These are phyloP conservation scores for Echeneis naucrates DNA, from an alignment of 2,797 vertebrate species.

Conservation along the genomic window DNA sequence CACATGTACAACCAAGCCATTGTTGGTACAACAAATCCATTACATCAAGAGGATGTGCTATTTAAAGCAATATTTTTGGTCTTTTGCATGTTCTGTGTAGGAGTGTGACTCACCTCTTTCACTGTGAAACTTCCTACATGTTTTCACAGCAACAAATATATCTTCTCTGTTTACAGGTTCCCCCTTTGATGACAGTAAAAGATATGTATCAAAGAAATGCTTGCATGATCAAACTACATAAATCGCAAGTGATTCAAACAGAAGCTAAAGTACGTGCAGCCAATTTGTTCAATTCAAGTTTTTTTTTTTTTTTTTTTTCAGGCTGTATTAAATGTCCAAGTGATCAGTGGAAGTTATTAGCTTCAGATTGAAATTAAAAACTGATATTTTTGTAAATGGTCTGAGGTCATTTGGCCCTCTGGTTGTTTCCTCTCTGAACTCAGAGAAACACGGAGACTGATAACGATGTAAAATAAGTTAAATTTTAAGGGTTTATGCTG, in stretches of 20 bases:
- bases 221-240: conserved; percentile 11
- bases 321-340: conserved; percentile 24
- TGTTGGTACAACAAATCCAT: conserved; percentile 53
- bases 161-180: conserved; percentile 89
- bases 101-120: conserved; percentile 91
- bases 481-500: not conserved
- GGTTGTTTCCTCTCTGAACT: conserved; percentile 4
- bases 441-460: not conserved
- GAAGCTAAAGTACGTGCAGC: conserved; percentile 12
- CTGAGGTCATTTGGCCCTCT: conserved; percentile 40
- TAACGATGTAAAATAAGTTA: conserved; percentile 8
- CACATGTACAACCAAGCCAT: too few species aligned
- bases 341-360: conserved; percentile 43
- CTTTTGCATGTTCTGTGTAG: conserved; percentile 1
- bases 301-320: conserved; percentile 15
- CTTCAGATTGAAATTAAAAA: conserved; percentile 35
- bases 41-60: conserved; percentile 18
- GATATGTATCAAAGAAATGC: conserved; percentile 26
- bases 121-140: conserved; percentile 94
- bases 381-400: conserved; percentile 37
- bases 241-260: conserved; percentile 21
- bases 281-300: conserved; percentile 10
- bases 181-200: conserved; percentile 82
- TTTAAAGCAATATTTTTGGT: conserved; percentile 14
- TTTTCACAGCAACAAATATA: conserved; percentile 97